A percentile compares a stretch with the other conserved stretches of the same genome.
phyloP scores from a whole-genome alignment of 2,797 vertebrate species.

The Toxotes lorentzi region DNA sequence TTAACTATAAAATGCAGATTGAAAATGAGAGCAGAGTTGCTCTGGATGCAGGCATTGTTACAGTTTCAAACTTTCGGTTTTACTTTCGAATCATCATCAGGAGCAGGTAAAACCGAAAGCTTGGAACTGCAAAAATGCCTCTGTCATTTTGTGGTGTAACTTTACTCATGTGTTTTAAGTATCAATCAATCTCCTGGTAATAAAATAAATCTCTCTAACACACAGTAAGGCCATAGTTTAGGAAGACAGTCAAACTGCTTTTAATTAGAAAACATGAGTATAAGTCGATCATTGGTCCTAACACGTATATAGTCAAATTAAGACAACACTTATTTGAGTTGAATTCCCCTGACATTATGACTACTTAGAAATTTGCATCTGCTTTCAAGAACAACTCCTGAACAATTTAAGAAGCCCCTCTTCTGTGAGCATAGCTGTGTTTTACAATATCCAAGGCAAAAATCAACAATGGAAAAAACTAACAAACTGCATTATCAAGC shows the following conservation, averaged over 20 bases:
- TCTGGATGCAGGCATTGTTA: not conserved
- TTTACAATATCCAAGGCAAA: conserved; percentile 50
- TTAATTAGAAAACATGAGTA: conserved; percentile 82
- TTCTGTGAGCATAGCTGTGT: conserved; percentile 30
- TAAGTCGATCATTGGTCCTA: conserved; percentile 72
- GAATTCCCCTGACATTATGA: conserved; percentile 14
- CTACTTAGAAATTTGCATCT: conserved; percentile 36
- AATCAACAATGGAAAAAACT: conserved; percentile 4
- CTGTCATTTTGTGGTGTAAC: not conserved
- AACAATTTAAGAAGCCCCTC: conserved; percentile 1
- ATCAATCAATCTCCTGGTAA: not conserved
- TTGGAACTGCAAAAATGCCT: not conserved
- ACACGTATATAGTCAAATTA: conserved; percentile 54
- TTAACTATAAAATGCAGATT: not conserved
- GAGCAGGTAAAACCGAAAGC: not conserved
- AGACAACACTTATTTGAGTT: conserved; percentile 42
- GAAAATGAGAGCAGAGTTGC: not conserved
- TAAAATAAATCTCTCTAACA: not conserved
- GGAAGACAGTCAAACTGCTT: conserved; percentile 59
- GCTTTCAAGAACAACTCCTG: conserved; percentile 27
- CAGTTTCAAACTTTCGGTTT: not conserved
- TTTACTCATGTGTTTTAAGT: not conserved
- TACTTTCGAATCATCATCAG: not conserved
- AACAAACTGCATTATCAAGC: conserved; percentile 27
- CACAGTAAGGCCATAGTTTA: conserved; percentile 8